Evolutionary conservation across 2,797 vertebrate genomes (phyloP), one percentile per base, ranked within the genome.

Genomic region (Nyctibius grandis): DNA sequence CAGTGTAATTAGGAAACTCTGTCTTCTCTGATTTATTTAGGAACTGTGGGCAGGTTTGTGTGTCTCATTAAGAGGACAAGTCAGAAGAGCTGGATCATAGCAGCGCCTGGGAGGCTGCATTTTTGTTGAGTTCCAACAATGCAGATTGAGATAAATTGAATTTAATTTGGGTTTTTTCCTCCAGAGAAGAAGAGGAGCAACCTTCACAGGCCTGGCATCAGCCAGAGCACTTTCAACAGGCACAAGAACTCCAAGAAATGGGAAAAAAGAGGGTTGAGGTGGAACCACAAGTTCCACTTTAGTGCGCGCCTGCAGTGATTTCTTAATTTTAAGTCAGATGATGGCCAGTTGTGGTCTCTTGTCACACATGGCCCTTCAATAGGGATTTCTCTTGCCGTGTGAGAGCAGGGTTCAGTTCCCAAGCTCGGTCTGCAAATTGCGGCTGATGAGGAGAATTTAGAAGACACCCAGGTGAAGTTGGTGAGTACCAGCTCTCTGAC

Each of bases 21-120:
- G 33, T 45, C 73, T 59, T 29, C 68, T 56, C 48, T 75, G 65
- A 28, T 86, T 94, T 72, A 42, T 72, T 73, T 34, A 38, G 92
- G 36, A 81, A 0, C 36, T 33, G 11, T 16, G 59, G 48, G 44
- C 45, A 25, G 40, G n/a, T 63, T 68, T 84, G 31, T 53, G 48
- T 1, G 8, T 64, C 60, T 56, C 9, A 0, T 23, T 60, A 90
- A 29, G 48, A 53, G 85, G 26, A 56, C 0, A 0, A 51, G 47
- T 25, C 54, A 67, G n/a, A 79, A 50, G 65, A 73, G 69, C 53
- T 47, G 36, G 23, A 45, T 73, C 6, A 0, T 19, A 29, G 54
- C 68, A 73, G 65, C 64, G 14, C 28, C 19, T 36, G 10, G 26
- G 50, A n/a, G 19, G 44, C 63, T 79, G 57, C 36, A 3, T 38